Base-by-base conservation (phyloP, 2,888 invertebrate genomes). In the Apamea epomidion region DNA sequence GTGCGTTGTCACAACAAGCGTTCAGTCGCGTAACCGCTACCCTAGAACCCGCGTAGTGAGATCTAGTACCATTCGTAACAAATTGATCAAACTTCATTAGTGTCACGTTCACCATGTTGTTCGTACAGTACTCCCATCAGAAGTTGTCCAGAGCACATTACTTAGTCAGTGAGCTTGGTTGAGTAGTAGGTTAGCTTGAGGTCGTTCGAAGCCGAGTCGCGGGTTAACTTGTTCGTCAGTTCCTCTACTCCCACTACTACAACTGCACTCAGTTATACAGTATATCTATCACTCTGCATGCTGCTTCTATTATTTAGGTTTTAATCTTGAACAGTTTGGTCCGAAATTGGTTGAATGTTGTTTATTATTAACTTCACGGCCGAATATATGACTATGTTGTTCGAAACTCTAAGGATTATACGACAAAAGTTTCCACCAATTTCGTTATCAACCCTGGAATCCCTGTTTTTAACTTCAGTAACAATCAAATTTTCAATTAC, bases 21-120 rank as follows among this genome's bases (percentile, higher is more conserved):
- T 95, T 95, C 94, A 95, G 94, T 95, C 95, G 96, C 95, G 96
- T 96, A 95, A 96, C 94, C 93, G 96, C 97, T 96, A 96, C 94
- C 94, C 94, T 97, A 97, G 96, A 93, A 93, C 93, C 96, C 93
- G 96, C 95, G 95, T 97, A 96, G 97, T 93, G 91, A 93, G 92
- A 92, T 91, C 92, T 96, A 97, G 96, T 91, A 91, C 92, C 97
- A 96, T 96, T 87, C 93, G 95, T 96, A 96, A 96, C 94, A 93
- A 92, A 94, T 94, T 94, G 94, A 93, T 94, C 94, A 93, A 95
- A 95, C 90, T 92, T 95, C 96, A 97, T 95, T 97, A 97, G 97
- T 94, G 92, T 95, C 96, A 96, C 95, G 93, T 92, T 95, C 96
- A 96, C 95, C 93, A 93, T 95, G 92, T 95, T 94, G 94, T 95